Evolutionary conservation across 2,797 vertebrate species (phyloP).

Genomic region (Gorsachius magnificus): DNA sequence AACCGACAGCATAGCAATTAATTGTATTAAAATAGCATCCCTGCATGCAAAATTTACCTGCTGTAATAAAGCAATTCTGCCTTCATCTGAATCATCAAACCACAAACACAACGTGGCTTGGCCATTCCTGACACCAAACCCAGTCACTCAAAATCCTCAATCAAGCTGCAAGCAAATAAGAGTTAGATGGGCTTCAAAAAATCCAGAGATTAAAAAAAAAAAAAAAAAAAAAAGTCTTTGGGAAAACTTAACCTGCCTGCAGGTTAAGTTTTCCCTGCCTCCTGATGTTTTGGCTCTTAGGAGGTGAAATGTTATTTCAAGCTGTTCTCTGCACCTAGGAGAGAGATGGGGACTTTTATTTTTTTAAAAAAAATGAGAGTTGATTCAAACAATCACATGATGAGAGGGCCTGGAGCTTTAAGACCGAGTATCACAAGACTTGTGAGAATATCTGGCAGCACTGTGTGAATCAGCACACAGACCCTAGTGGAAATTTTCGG

Average conservation of each 20-base stretch:
- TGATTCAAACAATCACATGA: not conserved
- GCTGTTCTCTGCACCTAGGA: not conserved
- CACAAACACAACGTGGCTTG: not conserved
- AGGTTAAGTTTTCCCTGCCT: too few species aligned
- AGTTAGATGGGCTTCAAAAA: not conserved
- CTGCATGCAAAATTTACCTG: not conserved
- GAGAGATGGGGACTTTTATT: not conserved
- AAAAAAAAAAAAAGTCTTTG: not conserved
- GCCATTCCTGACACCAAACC: not conserved
- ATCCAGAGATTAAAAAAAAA: not conserved
- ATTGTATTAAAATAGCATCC: not conserved
- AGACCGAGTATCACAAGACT: not conserved
- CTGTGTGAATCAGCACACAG: not conserved
- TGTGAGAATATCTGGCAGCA: not conserved
- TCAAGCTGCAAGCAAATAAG: not conserved
- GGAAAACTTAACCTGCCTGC: not conserved
- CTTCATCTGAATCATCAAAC: not conserved
- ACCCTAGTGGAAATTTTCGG: not conserved
- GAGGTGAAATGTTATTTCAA: not conserved
- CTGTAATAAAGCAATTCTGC: not conserved
- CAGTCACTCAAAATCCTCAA: not conserved
- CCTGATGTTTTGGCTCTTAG: not conserved
- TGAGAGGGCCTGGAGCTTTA: not conserved
- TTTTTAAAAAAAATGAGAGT: not conserved
- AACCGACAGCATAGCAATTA: constrained; percentile 27